Evolutionary conservation across 2,113 vertebrate genomes (phyloP).

Genomic region (Hemiscyllium ocellatum): DNA sequence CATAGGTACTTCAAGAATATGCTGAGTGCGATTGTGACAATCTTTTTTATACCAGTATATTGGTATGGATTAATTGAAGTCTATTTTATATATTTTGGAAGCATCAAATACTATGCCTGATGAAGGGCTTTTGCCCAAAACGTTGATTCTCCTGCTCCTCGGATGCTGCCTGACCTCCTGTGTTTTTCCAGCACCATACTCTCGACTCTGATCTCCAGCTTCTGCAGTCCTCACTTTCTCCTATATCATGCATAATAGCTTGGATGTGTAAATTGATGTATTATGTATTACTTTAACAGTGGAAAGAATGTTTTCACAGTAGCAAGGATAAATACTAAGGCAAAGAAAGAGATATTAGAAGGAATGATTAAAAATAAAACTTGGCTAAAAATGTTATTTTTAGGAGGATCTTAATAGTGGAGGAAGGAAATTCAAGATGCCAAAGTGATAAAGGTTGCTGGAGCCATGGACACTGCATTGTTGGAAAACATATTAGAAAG

Average conservation of each 20-base stretch:
- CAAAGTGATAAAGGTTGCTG: background rate
- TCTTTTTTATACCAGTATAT: background rate
- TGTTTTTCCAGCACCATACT: no score
- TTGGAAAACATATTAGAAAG: background rate
- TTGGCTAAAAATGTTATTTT: background rate
- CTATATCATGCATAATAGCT: background rate
- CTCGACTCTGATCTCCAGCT: no score
- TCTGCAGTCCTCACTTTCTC: no score
- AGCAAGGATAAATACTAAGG: background rate
- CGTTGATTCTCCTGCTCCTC: no score
- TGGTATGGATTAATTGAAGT: background rate
- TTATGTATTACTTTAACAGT: no score
- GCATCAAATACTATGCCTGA: background rate
- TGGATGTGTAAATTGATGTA: background rate
- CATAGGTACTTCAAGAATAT: no score
- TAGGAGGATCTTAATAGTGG: background rate
- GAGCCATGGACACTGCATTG: background rate
- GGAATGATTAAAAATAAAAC: background rate
- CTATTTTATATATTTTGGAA: background rate
- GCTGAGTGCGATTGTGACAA: no score
- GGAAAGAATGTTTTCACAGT: background rate
- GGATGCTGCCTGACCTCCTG: no score
- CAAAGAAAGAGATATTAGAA: background rate
- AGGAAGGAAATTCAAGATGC: background rate
- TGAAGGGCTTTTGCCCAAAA: no score